phyloP scores from a whole-genome alignment of 2,797 vertebrate genomes.

The Oreochromis mossambicus region DNA sequence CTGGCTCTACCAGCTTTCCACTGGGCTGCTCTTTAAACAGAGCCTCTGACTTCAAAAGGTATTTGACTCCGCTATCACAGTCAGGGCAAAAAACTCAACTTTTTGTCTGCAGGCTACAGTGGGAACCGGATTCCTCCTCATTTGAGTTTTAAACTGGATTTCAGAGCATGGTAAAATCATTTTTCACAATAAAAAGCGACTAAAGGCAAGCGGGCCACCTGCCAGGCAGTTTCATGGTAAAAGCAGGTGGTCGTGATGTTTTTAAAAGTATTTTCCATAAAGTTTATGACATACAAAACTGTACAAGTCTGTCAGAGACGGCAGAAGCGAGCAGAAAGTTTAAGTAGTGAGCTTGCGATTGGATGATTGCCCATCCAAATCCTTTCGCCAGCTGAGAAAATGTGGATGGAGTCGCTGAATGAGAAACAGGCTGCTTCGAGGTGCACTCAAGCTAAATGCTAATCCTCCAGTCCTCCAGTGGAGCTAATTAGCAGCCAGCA shows the following conservation, averaged over 20 bases:
- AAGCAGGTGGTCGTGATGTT: not conserved
- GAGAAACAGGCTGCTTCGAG: constrained; percentile 26
- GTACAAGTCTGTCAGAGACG: not conserved
- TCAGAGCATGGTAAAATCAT: not conserved
- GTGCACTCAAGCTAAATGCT: constrained; percentile 21
- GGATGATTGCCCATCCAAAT: constrained; percentile 26
- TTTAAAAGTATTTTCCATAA: constrained; percentile 9
- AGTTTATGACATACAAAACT: not conserved
- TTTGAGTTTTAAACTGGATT: not conserved
- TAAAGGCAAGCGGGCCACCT: not conserved
- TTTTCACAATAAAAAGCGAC: not conserved
- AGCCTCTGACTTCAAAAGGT: constrained; percentile 43
- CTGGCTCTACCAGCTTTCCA: constrained; percentile 59
- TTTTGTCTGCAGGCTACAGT: not conserved
- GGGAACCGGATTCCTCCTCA: not conserved
- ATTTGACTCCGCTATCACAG: constrained; percentile 19
- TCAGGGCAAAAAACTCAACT: not conserved
- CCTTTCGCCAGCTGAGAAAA: constrained; percentile 35
- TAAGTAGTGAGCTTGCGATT: constrained; percentile 4
- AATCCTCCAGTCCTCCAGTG: constrained; percentile 24
- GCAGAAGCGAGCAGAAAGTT: not conserved
- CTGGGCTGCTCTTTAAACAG: constrained; percentile 49
- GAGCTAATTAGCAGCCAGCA: constrained; percentile 38
- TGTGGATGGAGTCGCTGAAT: constrained; percentile 18
- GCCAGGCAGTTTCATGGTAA: not conserved